Evolutionary conservation across 2,113 vertebrate species (phyloP).

Genomic region (Xiphias gladius): DNA sequence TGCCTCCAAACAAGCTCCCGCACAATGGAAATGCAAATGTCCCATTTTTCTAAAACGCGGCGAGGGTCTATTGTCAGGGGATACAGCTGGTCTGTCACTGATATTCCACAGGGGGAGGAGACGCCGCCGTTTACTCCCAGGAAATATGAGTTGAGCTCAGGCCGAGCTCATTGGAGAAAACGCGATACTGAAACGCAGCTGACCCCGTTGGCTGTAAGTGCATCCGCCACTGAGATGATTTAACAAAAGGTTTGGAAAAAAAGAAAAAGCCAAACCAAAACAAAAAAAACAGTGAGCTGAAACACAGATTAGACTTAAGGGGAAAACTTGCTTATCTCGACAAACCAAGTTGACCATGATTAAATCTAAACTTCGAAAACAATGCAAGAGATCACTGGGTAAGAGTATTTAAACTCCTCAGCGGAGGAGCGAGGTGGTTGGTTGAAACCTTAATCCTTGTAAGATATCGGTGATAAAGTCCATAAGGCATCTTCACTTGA

Average conservation of each 20-base stretch:
- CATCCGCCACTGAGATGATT: neutral
- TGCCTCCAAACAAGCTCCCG: conserved; percentile 39
- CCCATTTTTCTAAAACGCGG: conserved; percentile 37
- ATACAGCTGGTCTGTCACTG: conserved; percentile 65
- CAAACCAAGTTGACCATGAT: too few relatives aligned
- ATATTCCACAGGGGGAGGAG: conserved; percentile 53
- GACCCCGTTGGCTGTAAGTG: conserved; percentile 21
- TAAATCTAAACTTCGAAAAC: too few relatives aligned
- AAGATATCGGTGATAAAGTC: too few relatives aligned
- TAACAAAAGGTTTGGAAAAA: neutral
- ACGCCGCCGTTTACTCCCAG: conserved; percentile 23
- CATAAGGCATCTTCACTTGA: too few relatives aligned
- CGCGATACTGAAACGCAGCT: conserved; percentile 21
- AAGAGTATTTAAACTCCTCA: too few relatives aligned
- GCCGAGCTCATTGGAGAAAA: neutral
- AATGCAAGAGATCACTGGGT: too few relatives aligned
- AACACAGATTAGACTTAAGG: too few relatives aligned
- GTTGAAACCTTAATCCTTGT: too few relatives aligned
- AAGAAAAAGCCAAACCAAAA: too few relatives aligned
- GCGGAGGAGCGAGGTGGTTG: too few relatives aligned
- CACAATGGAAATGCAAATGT: conserved; percentile 75
- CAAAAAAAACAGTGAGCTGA: too few relatives aligned
- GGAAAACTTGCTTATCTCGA: too few relatives aligned
- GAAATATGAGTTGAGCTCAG: conserved; percentile 15
- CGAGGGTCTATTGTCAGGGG: conserved; percentile 63